phyloP scores from a whole-genome alignment of 35 echinoderm and acorn worm species.

The Amphiura filiformis region DNA sequence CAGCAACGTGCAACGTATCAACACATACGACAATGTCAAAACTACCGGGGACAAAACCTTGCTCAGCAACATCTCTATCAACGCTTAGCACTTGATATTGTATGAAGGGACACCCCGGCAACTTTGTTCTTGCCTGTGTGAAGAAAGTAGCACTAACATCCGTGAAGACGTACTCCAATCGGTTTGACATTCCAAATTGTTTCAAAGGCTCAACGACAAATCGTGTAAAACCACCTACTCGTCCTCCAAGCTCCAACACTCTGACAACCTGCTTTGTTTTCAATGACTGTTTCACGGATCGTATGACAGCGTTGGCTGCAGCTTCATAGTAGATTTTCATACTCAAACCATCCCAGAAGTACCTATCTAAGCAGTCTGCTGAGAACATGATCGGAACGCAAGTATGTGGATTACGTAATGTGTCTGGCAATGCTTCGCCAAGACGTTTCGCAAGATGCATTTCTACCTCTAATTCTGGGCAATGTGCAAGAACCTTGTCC shows the following conservation, averaged over 20 bases:
- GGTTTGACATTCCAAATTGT: conserved; percentile 46
- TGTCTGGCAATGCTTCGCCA: conserved; percentile 79
- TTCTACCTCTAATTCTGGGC: conserved; percentile 76
- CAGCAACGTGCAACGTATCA: conserved; percentile 84
- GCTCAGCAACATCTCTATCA: conserved; percentile 68
- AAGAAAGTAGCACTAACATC: conserved; percentile 96
- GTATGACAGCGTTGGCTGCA: conserved; percentile 60
- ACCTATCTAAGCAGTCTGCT: conserved; percentile 75
- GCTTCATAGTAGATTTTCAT: conserved; percentile 84
- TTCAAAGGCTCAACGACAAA: conserved; percentile 74
- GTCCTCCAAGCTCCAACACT: conserved; percentile 83
- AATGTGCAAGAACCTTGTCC: conserved; percentile 48
- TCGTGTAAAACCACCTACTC: conserved; percentile 85
- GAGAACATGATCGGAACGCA: conserved; percentile 77
- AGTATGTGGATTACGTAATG: conserved; percentile 70
- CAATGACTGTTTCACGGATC: conserved; percentile 64
- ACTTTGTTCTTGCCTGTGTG: conserved; percentile 63
- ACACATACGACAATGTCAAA: conserved; percentile 80
- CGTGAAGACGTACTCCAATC: conserved; percentile 93
- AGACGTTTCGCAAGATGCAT: conserved; percentile 65
- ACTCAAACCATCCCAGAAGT: conserved; percentile 83
- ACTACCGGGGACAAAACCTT: conserved; percentile 83
- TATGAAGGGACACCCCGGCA: conserved; percentile 62
- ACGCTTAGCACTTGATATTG: conserved; percentile 94
- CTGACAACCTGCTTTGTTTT: conserved; percentile 72